Percentiles rank a stretch among this genome's conserved stretches.
Conservation (phyloP, 2,113 vertebrate species). For the rabbit (Oryctolagus cuniculus) region DNA sequence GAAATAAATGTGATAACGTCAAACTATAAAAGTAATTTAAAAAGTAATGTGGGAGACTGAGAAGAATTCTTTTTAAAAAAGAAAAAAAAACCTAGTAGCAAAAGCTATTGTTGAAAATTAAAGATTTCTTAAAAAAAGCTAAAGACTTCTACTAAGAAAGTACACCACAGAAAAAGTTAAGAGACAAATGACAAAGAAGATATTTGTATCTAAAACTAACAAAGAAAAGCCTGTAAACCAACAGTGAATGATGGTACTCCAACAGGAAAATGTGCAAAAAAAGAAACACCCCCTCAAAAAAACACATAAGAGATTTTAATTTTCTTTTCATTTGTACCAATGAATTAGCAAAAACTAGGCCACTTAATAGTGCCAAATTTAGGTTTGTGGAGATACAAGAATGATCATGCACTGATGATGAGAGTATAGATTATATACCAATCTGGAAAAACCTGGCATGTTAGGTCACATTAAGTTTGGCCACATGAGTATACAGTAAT, state of each 20-base stretch:
- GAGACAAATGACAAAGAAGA: conserved; percentile 8
- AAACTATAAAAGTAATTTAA: conserved; percentile 64
- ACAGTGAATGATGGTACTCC: not conserved
- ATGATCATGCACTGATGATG: not conserved
- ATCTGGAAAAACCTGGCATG: conserved; percentile 40
- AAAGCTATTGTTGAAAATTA: not conserved
- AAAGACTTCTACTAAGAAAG: not conserved
- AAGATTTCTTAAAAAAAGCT: not conserved
- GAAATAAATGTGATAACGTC: conserved; percentile 30
- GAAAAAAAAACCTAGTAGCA: not conserved
- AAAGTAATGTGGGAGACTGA: conserved; percentile 48
- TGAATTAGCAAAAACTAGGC: conserved; percentile 53
- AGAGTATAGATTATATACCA: not conserved
- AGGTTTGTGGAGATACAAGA: conserved; percentile 39
- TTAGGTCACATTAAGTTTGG: not conserved
- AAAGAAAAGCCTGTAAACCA: conserved; percentile 34
- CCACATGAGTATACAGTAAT: conserved; percentile 31
- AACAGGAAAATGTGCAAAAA: not conserved
- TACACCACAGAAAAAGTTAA: not conserved
- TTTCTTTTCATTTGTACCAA: not conserved
- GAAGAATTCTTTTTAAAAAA: conserved; percentile 27
- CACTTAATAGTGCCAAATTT: conserved; percentile 35
- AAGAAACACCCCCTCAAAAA: not conserved
- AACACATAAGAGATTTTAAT: conserved; percentile 28
- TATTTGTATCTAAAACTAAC: conserved; percentile 34